A percentile compares a stretch with the other conserved stretches of the same genome.
These are phyloP conservation scores for Drosophila malerkotliana DNA, from an alignment of 1,140 invertebrate species.

Conservation along the genomic window DNA sequence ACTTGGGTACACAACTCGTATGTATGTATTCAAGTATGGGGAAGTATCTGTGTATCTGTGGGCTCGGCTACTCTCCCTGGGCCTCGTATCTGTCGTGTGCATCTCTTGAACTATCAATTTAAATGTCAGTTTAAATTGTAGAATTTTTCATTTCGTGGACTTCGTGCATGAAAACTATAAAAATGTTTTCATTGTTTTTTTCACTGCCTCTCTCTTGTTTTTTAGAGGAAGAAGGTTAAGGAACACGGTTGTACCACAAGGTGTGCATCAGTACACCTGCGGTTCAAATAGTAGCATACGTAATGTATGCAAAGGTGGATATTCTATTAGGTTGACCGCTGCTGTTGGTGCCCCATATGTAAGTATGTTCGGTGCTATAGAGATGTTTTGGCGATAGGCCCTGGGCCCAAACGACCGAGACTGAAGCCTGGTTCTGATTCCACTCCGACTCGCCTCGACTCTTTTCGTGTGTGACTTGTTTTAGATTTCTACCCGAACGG, in stretches of 20 bases:
- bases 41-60: constrained; percentile 19
- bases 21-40: constrained; percentile 10
- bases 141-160: constrained; percentile 83
- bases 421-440: constrained; percentile 39
- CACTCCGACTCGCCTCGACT: constrained; percentile 33
- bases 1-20: background rate
- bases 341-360: background rate
- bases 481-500: constrained; percentile 70
- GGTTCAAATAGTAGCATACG: background rate
- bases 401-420: constrained; percentile 27
- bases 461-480: constrained; percentile 66
- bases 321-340: background rate
- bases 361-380: constrained; percentile 42
- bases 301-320: background rate
- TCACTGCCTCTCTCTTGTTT: constrained; percentile 30
- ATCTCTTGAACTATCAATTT: constrained; percentile 84
- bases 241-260: constrained; percentile 43
- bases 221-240: constrained; percentile 44
- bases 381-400: constrained; percentile 54
- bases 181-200: constrained; percentile 79
- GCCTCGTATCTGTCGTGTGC: constrained; percentile 77
- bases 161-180: constrained; percentile 83
- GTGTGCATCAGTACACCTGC: constrained; percentile 28
- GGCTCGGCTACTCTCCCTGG: constrained; percentile 36
- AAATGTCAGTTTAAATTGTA: constrained; percentile 84